Conservation (phyloP, 2,113 vertebrate species). For the Sander vitreus region DNA sequence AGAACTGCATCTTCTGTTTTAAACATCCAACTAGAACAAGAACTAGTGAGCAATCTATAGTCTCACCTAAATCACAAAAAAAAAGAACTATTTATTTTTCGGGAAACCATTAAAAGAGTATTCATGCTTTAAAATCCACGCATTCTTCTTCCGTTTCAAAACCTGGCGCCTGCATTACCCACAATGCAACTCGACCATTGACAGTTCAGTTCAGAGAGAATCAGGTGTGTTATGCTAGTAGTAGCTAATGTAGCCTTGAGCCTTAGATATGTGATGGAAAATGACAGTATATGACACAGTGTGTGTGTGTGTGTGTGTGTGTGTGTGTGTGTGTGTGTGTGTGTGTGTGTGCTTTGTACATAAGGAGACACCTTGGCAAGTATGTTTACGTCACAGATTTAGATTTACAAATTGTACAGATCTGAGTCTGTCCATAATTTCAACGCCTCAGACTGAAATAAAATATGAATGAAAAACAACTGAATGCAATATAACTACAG, state of each 20-base stretch:
- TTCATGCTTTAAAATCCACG: no score
- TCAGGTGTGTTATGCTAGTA: no score
- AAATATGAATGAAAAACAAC: background rate
- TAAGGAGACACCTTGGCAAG: slow-evolving; percentile 14
- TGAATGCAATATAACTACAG: background rate
- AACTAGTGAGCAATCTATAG: background rate
- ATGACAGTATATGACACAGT: no score
- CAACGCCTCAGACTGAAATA: slow-evolving; percentile 7
- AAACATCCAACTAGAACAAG: background rate
- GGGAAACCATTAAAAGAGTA: no score
- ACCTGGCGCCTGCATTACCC: no score
- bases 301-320: background rate
- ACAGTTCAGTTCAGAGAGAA: no score
- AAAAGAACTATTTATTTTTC: no score
- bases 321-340: background rate
- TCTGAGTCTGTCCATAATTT: slow-evolving; percentile 24
- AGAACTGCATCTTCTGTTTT: background rate
- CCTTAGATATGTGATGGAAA: no score
- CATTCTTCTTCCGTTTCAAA: no score
- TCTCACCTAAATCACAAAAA: no score
- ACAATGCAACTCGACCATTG: no score
- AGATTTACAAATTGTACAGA: slow-evolving; percentile 42
- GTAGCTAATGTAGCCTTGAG: no score
- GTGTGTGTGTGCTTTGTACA: background rate
- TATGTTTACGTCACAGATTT: slow-evolving; percentile 15